These are phyloP conservation scores for Caenorhabditis wallacei DNA, from an alignment of 2,888 invertebrate genomes.

Conservation along the genomic window DNA sequence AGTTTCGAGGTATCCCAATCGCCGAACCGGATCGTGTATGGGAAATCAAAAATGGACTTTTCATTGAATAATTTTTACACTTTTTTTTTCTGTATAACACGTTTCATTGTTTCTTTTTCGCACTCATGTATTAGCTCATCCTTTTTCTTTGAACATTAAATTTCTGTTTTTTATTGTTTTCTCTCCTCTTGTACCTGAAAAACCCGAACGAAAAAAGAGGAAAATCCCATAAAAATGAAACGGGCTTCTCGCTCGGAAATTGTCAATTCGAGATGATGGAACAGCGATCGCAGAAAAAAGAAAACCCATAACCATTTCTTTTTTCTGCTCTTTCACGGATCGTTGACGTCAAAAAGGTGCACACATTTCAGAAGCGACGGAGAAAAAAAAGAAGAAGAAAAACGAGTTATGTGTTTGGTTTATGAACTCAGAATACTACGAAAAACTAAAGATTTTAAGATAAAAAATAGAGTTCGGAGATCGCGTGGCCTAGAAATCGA, in stretches of 20 bases:
- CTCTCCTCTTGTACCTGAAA: too few relatives aligned
- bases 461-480: not conserved
- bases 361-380: not conserved
- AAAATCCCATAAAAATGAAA: conserved; percentile 46
- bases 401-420: conserved; percentile 30
- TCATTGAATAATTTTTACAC: not conserved
- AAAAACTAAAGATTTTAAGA: not conserved
- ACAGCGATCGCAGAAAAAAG: conserved; percentile 5
- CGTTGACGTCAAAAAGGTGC: conserved; percentile 21
- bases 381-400: not conserved
- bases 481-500: not conserved
- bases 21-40: conserved; percentile 2
- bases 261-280: conserved; percentile 13
- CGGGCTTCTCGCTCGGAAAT: conserved; percentile 36
- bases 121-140: not conserved
- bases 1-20: conserved; percentile 10
- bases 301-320: conserved; percentile 47
- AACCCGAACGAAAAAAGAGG: not conserved
- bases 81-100: not conserved
- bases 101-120: not conserved
- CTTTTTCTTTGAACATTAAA: not conserved
- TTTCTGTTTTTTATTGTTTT: too few relatives aligned
- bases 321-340: conserved; percentile 21
- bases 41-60: not conserved
- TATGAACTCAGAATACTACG: not conserved